phyloP scores from a whole-genome alignment of 2,113 vertebrate genomes.

The western clawed frog (Xenopus tropicalis) region DNA sequence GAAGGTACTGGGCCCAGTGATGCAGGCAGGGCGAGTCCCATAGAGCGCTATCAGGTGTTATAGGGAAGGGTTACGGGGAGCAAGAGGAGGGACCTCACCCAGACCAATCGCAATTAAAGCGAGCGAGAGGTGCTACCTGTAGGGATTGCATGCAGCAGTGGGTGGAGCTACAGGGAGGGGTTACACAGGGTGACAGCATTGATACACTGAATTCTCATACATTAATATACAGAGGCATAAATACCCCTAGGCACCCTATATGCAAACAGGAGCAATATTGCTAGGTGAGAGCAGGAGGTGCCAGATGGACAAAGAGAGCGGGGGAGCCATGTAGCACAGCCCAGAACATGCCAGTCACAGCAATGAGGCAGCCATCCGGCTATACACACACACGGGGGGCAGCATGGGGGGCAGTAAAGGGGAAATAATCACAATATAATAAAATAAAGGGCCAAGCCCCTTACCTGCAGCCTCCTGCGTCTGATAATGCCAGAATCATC shows the following conservation, averaged over 20 bases:
- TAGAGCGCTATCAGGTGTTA: neutral
- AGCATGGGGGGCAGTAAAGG: neutral
- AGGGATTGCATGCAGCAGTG: neutral
- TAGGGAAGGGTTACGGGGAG: neutral
- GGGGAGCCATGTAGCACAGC: neutral
- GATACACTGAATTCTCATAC: neutral
- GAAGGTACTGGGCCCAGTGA: no score
- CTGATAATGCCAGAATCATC: slow-evolving; percentile 41
- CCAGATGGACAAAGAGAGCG: neutral
- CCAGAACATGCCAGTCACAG: slow-evolving; percentile 8
- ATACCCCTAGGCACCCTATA: neutral
- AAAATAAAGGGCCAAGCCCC: neutral
- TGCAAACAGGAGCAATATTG: neutral
- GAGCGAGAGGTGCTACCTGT: neutral
- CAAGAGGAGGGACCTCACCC: neutral
- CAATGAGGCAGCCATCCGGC: neutral
- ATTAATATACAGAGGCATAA: neutral
- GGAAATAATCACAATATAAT: neutral
- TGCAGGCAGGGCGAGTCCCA: neutral
- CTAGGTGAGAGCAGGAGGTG: neutral
- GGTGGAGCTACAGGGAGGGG: neutral
- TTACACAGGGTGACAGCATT: slow-evolving; percentile 22
- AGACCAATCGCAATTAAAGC: neutral
- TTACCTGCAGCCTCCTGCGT: slow-evolving; percentile 41
- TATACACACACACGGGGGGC: neutral